Base-by-base conservation (phyloP, 2,888 invertebrate genomes). In the Atherix ibis region DNA sequence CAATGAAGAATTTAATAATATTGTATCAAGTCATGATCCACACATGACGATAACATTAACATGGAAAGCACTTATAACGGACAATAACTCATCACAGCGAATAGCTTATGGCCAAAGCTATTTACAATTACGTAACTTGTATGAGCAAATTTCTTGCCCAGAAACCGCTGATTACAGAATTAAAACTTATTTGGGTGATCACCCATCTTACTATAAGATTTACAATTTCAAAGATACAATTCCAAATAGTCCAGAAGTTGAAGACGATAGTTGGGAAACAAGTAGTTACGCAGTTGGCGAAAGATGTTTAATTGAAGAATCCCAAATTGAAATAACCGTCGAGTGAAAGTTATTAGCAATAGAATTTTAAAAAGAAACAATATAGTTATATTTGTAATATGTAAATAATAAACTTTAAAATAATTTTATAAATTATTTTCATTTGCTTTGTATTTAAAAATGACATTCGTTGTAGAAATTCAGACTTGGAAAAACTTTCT, bases 1-100 rank as follows among this genome's bases (percentile, higher is more conserved):
- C 18, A 52, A 50, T 5, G 62, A 62, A 40, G 61, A 62, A 37
- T 60, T 61, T 18, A 62, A 60, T 42, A 50, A 49, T 31, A 49
- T 53, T 36, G 41, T 60, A 5, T 47, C 52, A 4, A 49, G 41
- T 9, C 46, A 49, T 35, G 52, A 57, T 37, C 49, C 52, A 4
- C 62, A 60, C 30, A 54, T 54, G 36, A 60, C 60, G 3, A 34
- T 58, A 1, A 46, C 47, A 2, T 35, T 62, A 2, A 54, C 46
- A 28, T 62, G 62, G 62, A 51, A 48, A 33, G 54, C 59, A 3
- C 34, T 51, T 1, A 46, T 62, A 5, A 44, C 46, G 9, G 50
- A 51, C 31, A 42, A 42, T n/a, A 48, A 48, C 31, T 48, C 48
- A 4, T 36, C 40, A 5, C 44, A 50, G 33, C 49, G 56, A 0